Conservation (phyloP, 2,113 vertebrate genomes). For the Paratilapia polleni region DNA sequence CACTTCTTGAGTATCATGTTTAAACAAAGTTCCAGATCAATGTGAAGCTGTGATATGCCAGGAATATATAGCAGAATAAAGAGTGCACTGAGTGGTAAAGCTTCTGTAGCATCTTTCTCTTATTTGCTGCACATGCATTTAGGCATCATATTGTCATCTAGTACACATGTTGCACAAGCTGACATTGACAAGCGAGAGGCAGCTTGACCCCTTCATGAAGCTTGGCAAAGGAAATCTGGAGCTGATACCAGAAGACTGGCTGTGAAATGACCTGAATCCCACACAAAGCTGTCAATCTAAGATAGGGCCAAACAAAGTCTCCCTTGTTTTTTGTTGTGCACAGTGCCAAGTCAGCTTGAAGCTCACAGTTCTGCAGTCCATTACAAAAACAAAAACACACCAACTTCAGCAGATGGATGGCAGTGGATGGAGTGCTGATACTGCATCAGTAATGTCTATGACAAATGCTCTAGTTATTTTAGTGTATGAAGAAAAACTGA, state of each 20-base stretch:
- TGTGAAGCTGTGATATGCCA: neutral
- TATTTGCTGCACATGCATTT: neutral
- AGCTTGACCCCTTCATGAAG: constrained; percentile 11
- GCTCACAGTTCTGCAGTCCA: constrained; percentile 9
- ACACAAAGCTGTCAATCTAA: neutral
- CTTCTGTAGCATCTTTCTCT: neutral
- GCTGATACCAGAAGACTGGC: neutral
- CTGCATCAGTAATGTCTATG: neutral
- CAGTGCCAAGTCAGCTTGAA: constrained; percentile 23
- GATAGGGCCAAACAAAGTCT: neutral
- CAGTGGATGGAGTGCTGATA: neutral
- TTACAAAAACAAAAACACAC: neutral
- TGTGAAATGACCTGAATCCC: constrained; percentile 35
- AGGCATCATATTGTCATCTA: neutral
- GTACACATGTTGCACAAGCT: neutral
- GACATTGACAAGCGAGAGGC: constrained; percentile 14
- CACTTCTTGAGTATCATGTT: neutral
- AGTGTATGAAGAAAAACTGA: neutral
- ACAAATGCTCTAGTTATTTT: neutral
- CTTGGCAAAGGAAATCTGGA: neutral
- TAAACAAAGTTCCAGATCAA: neutral
- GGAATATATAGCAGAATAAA: neutral
- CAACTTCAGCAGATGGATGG: neutral
- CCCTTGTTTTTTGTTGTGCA: neutral
- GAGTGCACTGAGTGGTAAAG: neutral